Base-by-base conservation (phyloP, 1,140 invertebrate species). In the Solenopsis fugax region DNA sequence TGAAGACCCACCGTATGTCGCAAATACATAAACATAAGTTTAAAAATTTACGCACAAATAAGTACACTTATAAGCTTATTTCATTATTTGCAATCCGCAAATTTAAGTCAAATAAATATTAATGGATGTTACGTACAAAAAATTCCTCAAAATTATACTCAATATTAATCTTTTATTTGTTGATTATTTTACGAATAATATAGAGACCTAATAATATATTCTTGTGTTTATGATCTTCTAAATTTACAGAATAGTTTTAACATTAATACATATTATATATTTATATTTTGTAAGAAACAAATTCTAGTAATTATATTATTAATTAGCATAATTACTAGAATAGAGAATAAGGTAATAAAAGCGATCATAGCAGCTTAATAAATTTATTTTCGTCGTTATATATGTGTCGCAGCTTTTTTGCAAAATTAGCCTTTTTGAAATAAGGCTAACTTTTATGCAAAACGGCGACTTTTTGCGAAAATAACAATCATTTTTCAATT, bases 31-130 rank as follows among this genome's bases (percentile, higher is more conserved):
- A 69, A 18, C 34, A 29, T 7, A 13, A 72, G 12, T 50, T 56
- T 41, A 58, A 84, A 82, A 84, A 84, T 64, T 60, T 29, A n/a
- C 18, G 29, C 45, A 24, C 67, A 84, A 60, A 34, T 73, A 73
- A 60, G 62, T 45, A 71, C 50, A 41, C 4, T 4, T 58, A n/a
- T 29, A 56, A 71, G 45, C 10, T 73, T 37, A 37, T 75, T 84
- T 62, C 34, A 73, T 75, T 37, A 24, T 37, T 75, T 75, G 18
- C 24, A 48, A 18, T 4, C 1, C 13, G 1, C 21, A 29, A 24
- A 54, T 45, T 3, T 2, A n/a, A 71, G 3, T 50, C 0, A 50
- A 52, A 48, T 48, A 50, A 37, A 65, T 16, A 48, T 76, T 76
- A 41, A 75, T 18, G 13, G 7, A 21, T 41, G 41, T 41, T 41